Conservation (phyloP, 2,113 vertebrate genomes). For the Prunella himalayana region DNA sequence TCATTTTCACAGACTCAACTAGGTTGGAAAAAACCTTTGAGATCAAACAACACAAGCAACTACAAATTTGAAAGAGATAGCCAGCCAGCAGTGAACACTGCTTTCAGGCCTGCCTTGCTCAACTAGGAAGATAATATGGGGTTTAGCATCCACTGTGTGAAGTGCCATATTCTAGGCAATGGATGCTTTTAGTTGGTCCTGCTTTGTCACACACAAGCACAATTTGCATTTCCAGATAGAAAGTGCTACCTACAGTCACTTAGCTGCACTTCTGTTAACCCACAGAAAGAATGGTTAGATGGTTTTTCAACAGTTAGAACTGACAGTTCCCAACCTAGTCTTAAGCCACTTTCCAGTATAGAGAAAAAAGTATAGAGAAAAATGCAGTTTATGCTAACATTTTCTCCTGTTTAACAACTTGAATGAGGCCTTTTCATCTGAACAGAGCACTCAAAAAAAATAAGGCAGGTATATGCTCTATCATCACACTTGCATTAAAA, state of each 20-base stretch:
- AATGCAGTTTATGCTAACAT: neutral
- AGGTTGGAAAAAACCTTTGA: neutral
- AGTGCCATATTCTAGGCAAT: neutral
- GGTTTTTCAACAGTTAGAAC: neutral
- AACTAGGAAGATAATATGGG: neutral
- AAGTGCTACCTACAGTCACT: neutral
- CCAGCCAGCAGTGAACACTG: neutral
- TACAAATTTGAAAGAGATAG: neutral
- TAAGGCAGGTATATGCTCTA: neutral
- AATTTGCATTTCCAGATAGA: neutral
- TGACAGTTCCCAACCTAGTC: neutral
- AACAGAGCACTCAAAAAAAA: neutral
- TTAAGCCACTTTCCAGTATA: neutral
- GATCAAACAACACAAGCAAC: neutral
- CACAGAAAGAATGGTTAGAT: neutral
- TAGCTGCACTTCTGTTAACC: neutral
- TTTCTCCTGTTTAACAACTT: neutral
- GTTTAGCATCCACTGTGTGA: neutral
- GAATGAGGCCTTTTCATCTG: neutral
- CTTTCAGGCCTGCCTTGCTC: neutral
- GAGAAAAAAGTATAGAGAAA: neutral
- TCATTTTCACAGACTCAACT: neutral
- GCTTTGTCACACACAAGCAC: neutral
- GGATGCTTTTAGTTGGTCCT: neutral
- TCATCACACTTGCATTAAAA: neutral